Conservation (phyloP, 2,888 invertebrate species). For the Ophion ellenae region DNA sequence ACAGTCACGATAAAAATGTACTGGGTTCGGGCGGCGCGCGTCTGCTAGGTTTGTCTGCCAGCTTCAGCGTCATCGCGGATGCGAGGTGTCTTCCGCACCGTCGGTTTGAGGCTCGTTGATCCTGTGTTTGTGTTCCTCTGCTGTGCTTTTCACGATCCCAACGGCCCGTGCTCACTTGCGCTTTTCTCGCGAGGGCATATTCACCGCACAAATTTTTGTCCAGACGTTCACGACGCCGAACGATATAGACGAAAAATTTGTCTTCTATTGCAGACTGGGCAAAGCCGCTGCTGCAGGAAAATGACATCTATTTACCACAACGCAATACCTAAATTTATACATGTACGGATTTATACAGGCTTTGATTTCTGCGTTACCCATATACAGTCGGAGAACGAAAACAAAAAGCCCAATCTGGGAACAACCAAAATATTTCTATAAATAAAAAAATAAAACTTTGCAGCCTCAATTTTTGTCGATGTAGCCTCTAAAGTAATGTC, state of each 20-base stretch:
- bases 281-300: conserved; percentile 25
- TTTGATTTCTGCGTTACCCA: too few relatives aligned
- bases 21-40: too few relatives aligned
- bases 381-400: too few relatives aligned
- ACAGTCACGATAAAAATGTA: too few relatives aligned
- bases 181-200: conserved; percentile 10
- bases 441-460: too few relatives aligned
- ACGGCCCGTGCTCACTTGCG: conserved; percentile 37
- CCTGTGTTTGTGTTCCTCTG: not conserved
- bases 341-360: too few relatives aligned
- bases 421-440: too few relatives aligned
- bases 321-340: too few relatives aligned
- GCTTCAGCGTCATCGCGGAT: conserved; percentile 36
- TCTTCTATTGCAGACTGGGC: conserved; percentile 11
- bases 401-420: too few relatives aligned
- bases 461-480: too few relatives aligned
- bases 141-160: conserved; percentile 10
- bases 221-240: conserved; percentile 22
- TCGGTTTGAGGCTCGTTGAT: conserved; percentile 36
- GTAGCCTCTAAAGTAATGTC: too few relatives aligned
- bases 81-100: conserved; percentile 56
- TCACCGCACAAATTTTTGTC: conserved; percentile 24
- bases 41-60: too few relatives aligned
- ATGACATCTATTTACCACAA: conserved; percentile 23
- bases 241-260: not conserved